A percentile compares a stretch with the other conserved stretches of the same genome.
Evolutionary conservation across 2,797 vertebrate genomes (phyloP).

Genomic region (Megalops cyprinoides): DNA sequence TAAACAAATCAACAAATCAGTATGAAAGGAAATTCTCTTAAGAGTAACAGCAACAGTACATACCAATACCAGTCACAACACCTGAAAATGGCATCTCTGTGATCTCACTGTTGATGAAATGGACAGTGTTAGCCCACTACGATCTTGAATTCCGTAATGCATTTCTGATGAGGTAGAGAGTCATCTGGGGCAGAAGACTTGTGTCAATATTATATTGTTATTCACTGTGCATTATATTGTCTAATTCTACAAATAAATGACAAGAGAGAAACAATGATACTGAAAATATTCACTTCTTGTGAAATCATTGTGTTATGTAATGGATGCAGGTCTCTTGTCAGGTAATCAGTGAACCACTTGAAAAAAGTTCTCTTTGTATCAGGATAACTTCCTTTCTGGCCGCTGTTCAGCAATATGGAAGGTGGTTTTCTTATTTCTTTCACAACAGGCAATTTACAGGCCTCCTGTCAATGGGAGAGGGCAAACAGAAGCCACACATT

Average conservation of each 20-base stretch:
- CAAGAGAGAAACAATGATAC: not conserved
- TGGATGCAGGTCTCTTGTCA: not conserved
- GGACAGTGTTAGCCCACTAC: not conserved
- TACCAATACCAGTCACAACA: not conserved
- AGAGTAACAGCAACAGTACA: constrained; percentile 34
- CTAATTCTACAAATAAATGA: not conserved
- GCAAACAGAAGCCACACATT: too few relatives aligned
- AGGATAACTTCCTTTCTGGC: too few relatives aligned
- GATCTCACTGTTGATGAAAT: not conserved
- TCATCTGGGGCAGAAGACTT: not conserved
- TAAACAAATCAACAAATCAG: not conserved
- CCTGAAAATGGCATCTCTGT: constrained; percentile 4
- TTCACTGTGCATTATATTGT: not conserved
- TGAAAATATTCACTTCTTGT: too few relatives aligned
- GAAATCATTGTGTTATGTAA: not conserved
- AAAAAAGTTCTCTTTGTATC: not conserved
- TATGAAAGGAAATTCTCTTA: not conserved
- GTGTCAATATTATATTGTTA: not conserved
- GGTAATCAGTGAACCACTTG: not conserved
- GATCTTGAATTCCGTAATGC: not conserved
- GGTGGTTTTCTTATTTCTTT: too few relatives aligned
- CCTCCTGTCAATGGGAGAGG: too few relatives aligned
- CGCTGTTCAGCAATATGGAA: too few relatives aligned
- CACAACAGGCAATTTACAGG: too few relatives aligned
- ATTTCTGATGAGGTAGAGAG: not conserved